These are phyloP conservation scores for Danio jaintianensis DNA, from an alignment of 2,797 vertebrate genomes.

Conservation along the genomic window DNA sequence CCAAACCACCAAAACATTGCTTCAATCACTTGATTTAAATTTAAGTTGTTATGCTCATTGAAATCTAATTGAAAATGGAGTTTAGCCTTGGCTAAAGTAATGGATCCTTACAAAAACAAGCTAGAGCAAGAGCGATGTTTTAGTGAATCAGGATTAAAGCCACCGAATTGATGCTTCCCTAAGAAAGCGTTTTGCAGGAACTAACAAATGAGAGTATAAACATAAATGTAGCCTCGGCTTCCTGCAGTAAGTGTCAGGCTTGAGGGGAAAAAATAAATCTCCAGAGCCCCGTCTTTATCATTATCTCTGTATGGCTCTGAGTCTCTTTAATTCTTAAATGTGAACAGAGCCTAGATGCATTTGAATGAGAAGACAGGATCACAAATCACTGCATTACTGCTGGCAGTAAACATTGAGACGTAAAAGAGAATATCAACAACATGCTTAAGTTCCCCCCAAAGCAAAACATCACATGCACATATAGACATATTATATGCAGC, in stretches of 20 bases:
- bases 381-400: slow-evolving; percentile 49
- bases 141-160: not conserved
- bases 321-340: slow-evolving; percentile 34
- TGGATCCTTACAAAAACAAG: not conserved
- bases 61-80: not conserved
- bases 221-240: slow-evolving; percentile 20
- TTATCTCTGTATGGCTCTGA: slow-evolving; percentile 38
- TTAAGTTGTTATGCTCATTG: not conserved
- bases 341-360: slow-evolving; percentile 34
- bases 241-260: slow-evolving; percentile 39
- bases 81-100: not conserved
- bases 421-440: slow-evolving; percentile 14
- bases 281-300: slow-evolving; percentile 25
- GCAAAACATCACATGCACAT: not conserved
- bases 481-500: not conserved
- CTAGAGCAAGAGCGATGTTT: not conserved
- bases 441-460: not conserved
- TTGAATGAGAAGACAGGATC: slow-evolving; percentile 56
- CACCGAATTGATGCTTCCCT: not conserved
- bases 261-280: slow-evolving; percentile 40
- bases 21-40: not conserved
- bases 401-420: slow-evolving; percentile 22
- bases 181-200: not conserved
- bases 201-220: slow-evolving; percentile 2
- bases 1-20: not conserved